Conservation (phyloP, 2,888 invertebrate species). For the Ditula angustiorana region DNA sequence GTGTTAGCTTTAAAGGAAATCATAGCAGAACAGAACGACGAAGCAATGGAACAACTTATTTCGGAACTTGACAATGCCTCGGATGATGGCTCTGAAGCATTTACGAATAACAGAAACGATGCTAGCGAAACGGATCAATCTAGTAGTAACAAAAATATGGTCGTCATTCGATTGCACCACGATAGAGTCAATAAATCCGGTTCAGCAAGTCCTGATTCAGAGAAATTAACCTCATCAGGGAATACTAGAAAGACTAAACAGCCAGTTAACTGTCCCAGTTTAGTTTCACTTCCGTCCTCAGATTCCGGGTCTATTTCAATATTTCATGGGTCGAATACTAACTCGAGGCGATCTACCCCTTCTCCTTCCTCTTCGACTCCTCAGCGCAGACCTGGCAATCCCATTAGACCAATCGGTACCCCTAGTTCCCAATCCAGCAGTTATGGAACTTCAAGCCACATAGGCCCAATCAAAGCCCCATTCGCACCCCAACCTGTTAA, state of each 20-base stretch:
- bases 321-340: not conserved
- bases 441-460: not conserved
- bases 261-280: not conserved
- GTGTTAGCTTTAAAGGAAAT: slow-evolving; percentile 12
- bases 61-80: not conserved
- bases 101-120: not conserved
- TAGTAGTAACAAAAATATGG: not conserved
- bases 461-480: not conserved
- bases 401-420: slow-evolving; percentile 13
- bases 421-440: not conserved
- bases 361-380: slow-evolving; percentile 1
- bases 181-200: not conserved
- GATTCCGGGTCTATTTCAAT: not conserved
- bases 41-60: slow-evolving; percentile 7
- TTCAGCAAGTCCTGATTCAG: slow-evolving; percentile 1
- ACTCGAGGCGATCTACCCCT: not conserved
- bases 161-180: not conserved
- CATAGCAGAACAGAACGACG: slow-evolving; percentile 8
- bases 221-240: not conserved
- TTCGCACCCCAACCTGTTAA: not conserved
- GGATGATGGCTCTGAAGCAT: not conserved
- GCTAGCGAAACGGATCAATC: not conserved
- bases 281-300: not conserved
- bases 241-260: not conserved
- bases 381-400: slow-evolving; percentile 30